phyloP scores from a whole-genome alignment of 2,888 invertebrate species.

The Andrena fulva region DNA sequence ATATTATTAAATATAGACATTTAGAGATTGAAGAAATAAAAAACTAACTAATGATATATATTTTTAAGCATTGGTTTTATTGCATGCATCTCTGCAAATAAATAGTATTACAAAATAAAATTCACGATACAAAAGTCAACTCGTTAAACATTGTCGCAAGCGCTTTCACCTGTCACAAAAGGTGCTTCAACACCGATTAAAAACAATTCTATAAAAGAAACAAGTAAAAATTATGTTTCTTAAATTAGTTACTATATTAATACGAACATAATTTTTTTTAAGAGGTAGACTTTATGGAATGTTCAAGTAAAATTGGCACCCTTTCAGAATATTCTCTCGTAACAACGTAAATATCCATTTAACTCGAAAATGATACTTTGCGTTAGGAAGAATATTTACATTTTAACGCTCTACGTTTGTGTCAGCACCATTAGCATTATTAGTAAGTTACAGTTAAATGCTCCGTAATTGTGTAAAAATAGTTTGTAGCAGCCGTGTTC shows the following conservation, averaged over 20 bases:
- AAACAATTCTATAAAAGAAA: not conserved
- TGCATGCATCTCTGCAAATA: slow-evolving; percentile 33
- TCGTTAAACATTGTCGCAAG: slow-evolving; percentile 22
- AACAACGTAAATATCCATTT: not conserved
- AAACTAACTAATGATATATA: not conserved
- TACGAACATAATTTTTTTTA: not conserved
- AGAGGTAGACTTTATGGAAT: slow-evolving; percentile 46
- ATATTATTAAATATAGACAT: not conserved
- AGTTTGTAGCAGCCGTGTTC: not conserved
- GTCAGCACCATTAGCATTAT: not conserved
- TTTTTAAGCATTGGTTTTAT: slow-evolving; percentile 25
- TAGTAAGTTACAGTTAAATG: not conserved
- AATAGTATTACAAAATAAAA: slow-evolving; percentile 44
- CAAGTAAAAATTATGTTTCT: slow-evolving; percentile 9
- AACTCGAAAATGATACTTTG: not conserved
- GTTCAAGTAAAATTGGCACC: slow-evolving; percentile 16
- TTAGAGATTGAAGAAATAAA: not conserved
- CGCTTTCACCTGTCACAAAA: not conserved
- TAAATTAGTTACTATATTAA: slow-evolving; percentile 6
- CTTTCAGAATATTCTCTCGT: not conserved
- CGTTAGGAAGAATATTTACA: not conserved
- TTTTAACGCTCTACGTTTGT: not conserved
- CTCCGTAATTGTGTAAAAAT: slow-evolving; percentile 10
- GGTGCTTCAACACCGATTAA: not conserved
- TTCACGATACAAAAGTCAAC: slow-evolving; percentile 26